phyloP scores from a whole-genome alignment of 1,140 invertebrate species.

The Tachypleus tridentatus region DNA sequence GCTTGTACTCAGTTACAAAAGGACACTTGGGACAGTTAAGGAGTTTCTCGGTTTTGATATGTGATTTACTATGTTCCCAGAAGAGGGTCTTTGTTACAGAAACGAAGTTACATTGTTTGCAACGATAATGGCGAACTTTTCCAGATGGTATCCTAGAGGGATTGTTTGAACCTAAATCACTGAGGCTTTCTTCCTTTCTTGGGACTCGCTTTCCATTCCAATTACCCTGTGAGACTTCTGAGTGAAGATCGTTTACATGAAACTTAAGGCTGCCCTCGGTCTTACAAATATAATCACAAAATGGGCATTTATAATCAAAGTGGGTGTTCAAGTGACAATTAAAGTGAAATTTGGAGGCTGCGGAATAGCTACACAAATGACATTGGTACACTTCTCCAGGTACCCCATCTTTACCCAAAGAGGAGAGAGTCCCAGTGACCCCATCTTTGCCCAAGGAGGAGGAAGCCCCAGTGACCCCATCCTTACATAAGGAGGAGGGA shows the following conservation, averaged over 20 bases:
- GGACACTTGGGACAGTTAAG: slow-evolving; percentile 76
- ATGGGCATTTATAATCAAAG: slow-evolving; percentile 39
- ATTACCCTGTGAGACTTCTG: slow-evolving; percentile 23
- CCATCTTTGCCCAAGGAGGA: not conserved
- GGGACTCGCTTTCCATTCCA: slow-evolving; percentile 24
- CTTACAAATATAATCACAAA: slow-evolving; percentile 45
- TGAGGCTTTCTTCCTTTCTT: not conserved
- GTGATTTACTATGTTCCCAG: slow-evolving; percentile 72
- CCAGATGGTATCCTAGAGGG: too few species aligned
- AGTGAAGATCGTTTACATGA: slow-evolving; percentile 42
- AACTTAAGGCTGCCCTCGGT: slow-evolving; percentile 45
- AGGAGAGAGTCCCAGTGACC: not conserved
- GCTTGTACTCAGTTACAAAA: slow-evolving; percentile 98
- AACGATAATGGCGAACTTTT: slow-evolving; percentile 31
- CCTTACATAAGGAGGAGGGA: too few species aligned
- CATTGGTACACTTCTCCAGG: slow-evolving; percentile 25
- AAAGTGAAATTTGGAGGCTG: slow-evolving; percentile 33
- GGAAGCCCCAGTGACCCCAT: not conserved
- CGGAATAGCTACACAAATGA: slow-evolving; percentile 31
- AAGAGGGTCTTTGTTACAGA: slow-evolving; percentile 79
- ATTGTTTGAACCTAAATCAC: too few species aligned
- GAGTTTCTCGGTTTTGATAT: slow-evolving; percentile 87
- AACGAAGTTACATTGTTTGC: slow-evolving; percentile 80
- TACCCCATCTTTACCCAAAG: not conserved
- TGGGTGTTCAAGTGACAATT: slow-evolving; percentile 42